These are phyloP conservation scores for Leucania comma DNA, from an alignment of 2,888 invertebrate genomes.

Conservation along the genomic window DNA sequence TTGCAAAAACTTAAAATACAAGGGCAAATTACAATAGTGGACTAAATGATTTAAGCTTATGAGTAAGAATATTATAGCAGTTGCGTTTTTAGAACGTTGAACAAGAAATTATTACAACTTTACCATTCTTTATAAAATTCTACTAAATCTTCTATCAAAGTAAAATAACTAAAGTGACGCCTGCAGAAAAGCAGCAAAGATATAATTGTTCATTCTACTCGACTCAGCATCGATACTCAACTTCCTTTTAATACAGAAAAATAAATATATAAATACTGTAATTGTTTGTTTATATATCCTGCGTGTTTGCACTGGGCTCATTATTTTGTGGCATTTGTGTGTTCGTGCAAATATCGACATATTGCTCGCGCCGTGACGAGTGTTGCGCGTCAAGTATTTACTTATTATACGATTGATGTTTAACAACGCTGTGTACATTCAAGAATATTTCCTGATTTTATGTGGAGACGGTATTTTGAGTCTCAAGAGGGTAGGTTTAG, in stretches of 20 bases:
- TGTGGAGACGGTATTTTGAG: conserved; percentile 9
- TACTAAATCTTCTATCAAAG: not conserved
- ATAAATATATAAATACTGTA: conserved; percentile 40
- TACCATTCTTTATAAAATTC: no score
- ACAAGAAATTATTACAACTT: no score
- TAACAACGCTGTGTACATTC: conserved; percentile 62
- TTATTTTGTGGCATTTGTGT: conserved; percentile 80
- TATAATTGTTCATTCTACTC: not conserved
- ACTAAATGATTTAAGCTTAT: no score
- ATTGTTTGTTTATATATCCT: conserved; percentile 74
- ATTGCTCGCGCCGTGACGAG: conserved; percentile 61
- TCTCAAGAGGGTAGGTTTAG: not conserved
- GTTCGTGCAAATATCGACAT: conserved; percentile 77
- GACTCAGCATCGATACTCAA: conserved; percentile 10
- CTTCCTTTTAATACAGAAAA: conserved; percentile 21
- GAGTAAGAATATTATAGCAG: no score
- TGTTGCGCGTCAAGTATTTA: conserved; percentile 68
- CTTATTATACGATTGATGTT: conserved; percentile 70
- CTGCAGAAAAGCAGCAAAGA: not conserved
- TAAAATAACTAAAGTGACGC: not conserved
- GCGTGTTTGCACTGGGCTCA: conserved; percentile 81
- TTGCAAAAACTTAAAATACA: no score
- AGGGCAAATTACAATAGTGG: no score
- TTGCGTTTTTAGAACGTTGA: no score
- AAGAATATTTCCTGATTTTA: conserved; percentile 47